Base-by-base conservation (phyloP, 2,797 vertebrate genomes). In the Moxostoma hubbsi region DNA sequence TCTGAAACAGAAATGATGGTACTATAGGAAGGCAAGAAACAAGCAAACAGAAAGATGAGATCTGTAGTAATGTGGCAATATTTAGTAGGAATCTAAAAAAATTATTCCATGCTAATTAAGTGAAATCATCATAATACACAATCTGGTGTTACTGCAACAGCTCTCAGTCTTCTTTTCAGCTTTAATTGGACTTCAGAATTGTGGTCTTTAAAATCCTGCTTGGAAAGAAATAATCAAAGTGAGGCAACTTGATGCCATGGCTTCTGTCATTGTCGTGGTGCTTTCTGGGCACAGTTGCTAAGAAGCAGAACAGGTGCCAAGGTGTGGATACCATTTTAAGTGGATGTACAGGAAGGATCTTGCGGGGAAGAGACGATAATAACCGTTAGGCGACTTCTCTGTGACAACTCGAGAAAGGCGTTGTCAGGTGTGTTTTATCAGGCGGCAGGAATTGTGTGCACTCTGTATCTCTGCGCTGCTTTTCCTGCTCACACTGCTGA, bases 121-220 rank as follows among this genome's bases (percentile, higher is more conserved):
- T 65, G 10, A 71, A 69, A 77, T 80, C 85, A 86, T 86, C 80
- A 86, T 88, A 83, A 89, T 85, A 89, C 83, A 86, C 69, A 85
- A 72, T 83, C 76, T 87, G 84, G 85, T 87, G 84, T 85, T 80
- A 63, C 58, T 86, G 83, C 81, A 84, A 89, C 57, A 90, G 85
- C 89, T 91, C 78, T 77, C 50, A 73, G 12, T 81, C 76, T 68
- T 85, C 71, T 76, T 77, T 77, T 80, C 71, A 83, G 36, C 77
- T 85, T 88, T 90, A 94, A 94, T 93, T 92, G 84, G 87, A 85
- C 82, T 86, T 65, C 82, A 82, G 85, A 92, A 78, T 77, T 53
- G 84, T 77, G 58, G 79, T 77, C 85, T 88, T 92, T 86, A 86
- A 82, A 88, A 88, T 89, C 82, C 81, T 86, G 9, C 82, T 57